Conservation (phyloP, 2,888 invertebrate genomes). For the Salticus scenicus region DNA sequence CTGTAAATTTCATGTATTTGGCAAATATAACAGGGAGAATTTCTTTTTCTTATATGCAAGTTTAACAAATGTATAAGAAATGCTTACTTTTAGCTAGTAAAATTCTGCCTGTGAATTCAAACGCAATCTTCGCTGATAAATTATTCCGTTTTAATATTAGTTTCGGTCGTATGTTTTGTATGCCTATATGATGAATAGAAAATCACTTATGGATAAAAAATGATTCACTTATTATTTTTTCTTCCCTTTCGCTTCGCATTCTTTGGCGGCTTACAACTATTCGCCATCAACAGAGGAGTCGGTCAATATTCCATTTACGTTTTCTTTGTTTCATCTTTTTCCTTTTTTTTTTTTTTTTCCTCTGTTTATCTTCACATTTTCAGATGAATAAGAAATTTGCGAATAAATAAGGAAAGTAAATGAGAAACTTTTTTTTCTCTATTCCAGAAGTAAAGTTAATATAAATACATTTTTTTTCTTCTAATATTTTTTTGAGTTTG, state of each 20-base stretch:
- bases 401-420: not conserved
- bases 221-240: not conserved
- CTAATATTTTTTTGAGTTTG: too few relatives aligned
- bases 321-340: slow-evolving; percentile 60
- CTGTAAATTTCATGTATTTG: too few relatives aligned
- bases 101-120: too few relatives aligned
- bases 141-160: too few relatives aligned
- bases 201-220: not conserved
- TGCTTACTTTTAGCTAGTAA: too few relatives aligned
- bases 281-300: slow-evolving; percentile 53
- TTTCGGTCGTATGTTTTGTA: too few relatives aligned
- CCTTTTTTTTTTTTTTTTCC: too few relatives aligned
- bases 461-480: not conserved
- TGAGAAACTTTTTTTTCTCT: not conserved
- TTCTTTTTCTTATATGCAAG: too few relatives aligned
- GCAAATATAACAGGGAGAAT: too few relatives aligned
- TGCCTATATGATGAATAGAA: too few relatives aligned
- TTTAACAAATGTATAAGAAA: too few relatives aligned
- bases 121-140: too few relatives aligned
- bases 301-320: slow-evolving; percentile 65
- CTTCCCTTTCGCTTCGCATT: not conserved
- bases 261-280: not conserved
- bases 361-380: not conserved
- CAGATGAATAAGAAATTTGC: not conserved
- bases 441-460: not conserved